phyloP scores from a whole-genome alignment of 2,888 invertebrate species.

The Odontocerum albicorne region DNA sequence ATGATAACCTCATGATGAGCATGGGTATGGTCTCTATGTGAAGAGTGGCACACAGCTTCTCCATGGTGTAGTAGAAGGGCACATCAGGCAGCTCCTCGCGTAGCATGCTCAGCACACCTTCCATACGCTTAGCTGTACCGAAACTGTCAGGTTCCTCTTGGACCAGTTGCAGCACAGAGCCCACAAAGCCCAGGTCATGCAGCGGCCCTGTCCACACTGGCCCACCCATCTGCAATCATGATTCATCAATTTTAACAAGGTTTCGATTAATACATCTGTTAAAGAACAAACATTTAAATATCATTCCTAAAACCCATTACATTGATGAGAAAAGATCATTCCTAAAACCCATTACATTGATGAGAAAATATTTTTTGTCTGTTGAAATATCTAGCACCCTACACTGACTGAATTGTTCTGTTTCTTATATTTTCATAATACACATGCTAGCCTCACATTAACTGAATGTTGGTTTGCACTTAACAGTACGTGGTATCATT shows the following conservation, averaged over 20 bases:
- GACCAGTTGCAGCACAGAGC: constrained; percentile 60
- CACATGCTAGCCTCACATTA: no score
- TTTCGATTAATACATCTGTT: background rate
- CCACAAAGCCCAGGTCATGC: constrained; percentile 78
- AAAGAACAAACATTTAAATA: background rate
- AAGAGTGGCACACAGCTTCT: constrained; percentile 72
- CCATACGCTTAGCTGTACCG: constrained; percentile 73
- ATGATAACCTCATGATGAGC: constrained; percentile 63
- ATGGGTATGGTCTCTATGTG: constrained; percentile 73
- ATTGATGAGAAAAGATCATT: background rate
- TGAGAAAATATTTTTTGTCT: background rate
- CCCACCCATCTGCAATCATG: constrained; percentile 72
- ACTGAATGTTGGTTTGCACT: no score
- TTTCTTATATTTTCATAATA: no score
- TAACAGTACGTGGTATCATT: no score
- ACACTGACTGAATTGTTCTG: no score
- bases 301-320: background rate
- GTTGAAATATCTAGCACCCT: no score
- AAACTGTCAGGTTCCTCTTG: constrained; percentile 51
- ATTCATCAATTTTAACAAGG: constrained; percentile 15
- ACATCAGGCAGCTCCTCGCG: constrained; percentile 79
- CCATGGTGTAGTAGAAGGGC: constrained; percentile 86
- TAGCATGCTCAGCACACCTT: constrained; percentile 80
- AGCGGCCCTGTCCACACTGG: constrained; percentile 93
- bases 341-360: background rate